Percentiles rank a stretch among this genome's conserved stretches.
Evolutionary conservation across 2,797 vertebrate species (phyloP).

Genomic region (Neosalanx taihuensis): DNA sequence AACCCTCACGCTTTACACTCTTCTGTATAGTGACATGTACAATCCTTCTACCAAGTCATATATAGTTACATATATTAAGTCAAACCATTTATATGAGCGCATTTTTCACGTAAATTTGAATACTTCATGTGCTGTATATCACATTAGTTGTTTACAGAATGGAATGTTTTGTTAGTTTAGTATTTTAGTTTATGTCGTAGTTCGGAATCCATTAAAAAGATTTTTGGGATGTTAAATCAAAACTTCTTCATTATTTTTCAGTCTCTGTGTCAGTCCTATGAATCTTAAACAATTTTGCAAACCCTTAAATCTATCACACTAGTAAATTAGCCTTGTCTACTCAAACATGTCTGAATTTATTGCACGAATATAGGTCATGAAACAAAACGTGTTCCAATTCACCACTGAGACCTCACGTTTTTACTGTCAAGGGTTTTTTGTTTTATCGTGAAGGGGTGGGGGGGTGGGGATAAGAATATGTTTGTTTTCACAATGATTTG

Average conservation of each 20-base stretch:
- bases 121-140: not conserved
- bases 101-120: not conserved
- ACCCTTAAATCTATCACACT: not conserved
- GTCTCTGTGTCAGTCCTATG: not conserved
- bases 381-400: not conserved
- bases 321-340: not conserved
- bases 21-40: not conserved
- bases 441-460: not conserved
- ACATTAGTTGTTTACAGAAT: too few relatives aligned
- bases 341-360: not conserved
- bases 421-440: not conserved
- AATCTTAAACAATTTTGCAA: not conserved
- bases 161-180: too few relatives aligned
- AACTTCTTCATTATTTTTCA: not conserved
- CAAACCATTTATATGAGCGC: not conserved
- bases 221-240: not conserved
- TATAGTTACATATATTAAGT: not conserved
- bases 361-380: not conserved
- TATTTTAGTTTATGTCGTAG: not conserved
- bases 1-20: constrained; percentile 3
- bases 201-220: not conserved
- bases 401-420: not conserved
- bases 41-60: not conserved
- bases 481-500: not conserved
- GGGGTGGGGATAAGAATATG: not conserved